Conservation (phyloP, 2,113 vertebrate species). For the Cranoglanis bouderius region DNA sequence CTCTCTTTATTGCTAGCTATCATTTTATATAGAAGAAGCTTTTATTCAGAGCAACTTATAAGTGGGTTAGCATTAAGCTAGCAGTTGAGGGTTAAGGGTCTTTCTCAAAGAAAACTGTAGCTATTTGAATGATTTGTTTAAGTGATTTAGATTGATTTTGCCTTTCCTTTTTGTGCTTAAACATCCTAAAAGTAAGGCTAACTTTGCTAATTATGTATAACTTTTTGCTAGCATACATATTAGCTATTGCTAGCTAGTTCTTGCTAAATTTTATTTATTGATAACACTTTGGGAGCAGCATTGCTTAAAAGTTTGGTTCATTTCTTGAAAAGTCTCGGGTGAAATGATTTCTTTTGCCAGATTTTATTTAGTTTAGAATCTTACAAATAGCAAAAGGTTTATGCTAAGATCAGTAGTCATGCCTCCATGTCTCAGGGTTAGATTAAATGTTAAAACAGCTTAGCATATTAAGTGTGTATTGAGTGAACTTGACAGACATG, state of each 20-base stretch:
- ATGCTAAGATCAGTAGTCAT: not conserved
- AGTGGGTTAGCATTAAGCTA: not conserved
- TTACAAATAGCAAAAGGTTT: not conserved
- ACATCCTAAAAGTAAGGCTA: not conserved
- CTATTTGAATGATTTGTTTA: not conserved
- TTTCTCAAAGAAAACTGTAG: not conserved
- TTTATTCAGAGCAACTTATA: not conserved
- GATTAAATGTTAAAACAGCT: conserved; percentile 4
- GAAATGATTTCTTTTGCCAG: not conserved
- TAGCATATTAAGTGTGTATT: not conserved
- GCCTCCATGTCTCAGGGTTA: not conserved
- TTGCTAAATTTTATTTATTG: not conserved
- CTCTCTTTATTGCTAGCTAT: not conserved
- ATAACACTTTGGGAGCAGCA: not conserved
- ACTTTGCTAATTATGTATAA: not conserved
- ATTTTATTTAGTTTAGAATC: not conserved
- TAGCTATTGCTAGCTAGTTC: not conserved
- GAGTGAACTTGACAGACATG: not conserved
- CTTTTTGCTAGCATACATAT: too few relatives aligned
- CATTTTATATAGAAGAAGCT: not conserved
- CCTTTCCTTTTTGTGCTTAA: not conserved
- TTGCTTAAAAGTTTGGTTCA: not conserved
- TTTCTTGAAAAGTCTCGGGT: not conserved
- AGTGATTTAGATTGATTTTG: not conserved
- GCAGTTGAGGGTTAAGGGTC: not conserved